A percentile compares a stretch with the other conserved stretches of the same genome.
phyloP scores from a whole-genome alignment of 2,797 vertebrate genomes.

The Heterohyrax brucei region DNA sequence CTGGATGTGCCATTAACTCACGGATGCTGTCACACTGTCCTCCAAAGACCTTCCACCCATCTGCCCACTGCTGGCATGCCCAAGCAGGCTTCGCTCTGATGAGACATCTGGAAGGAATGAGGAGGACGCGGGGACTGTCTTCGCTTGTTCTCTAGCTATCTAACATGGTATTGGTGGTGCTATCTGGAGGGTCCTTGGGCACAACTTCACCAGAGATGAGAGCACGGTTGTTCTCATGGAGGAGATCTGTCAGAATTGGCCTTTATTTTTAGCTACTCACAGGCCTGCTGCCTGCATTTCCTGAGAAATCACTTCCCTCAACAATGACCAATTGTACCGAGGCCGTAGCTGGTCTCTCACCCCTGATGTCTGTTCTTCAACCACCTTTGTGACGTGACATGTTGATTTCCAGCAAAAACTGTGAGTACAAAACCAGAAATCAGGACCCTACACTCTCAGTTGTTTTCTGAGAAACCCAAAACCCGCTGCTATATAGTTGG shows the following conservation, averaged over 20 bases:
- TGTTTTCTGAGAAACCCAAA: not conserved
- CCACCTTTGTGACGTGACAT: slow-evolving; percentile 27
- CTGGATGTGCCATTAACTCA: not conserved
- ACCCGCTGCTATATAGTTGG: no score
- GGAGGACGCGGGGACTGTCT: not conserved
- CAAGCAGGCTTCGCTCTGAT: not conserved
- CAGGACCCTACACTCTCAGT: not conserved
- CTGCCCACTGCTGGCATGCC: not conserved
- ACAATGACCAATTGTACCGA: slow-evolving; percentile 62
- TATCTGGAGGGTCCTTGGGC: slow-evolving; percentile 56
- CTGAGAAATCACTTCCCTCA: slow-evolving; percentile 63
- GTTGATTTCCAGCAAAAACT: slow-evolving; percentile 15
- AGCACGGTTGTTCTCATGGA: slow-evolving; percentile 1
- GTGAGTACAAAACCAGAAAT: not conserved
- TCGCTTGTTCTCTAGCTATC: slow-evolving; percentile 4
- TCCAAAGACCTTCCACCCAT: not conserved
- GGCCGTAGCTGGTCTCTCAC: not conserved
- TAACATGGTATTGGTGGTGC: not conserved
- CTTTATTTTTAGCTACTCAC: slow-evolving; percentile 62
- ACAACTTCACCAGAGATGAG: not conserved
- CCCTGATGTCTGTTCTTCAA: not conserved
- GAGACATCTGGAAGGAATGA: not conserved
- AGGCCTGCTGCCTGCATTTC: not conserved
- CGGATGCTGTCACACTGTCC: not conserved
- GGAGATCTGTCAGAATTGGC: slow-evolving; percentile 55